A percentile compares a stretch with the other conserved stretches of the same genome.
Conservation (phyloP, 2,888 invertebrate genomes). For the Magallana nippona region DNA sequence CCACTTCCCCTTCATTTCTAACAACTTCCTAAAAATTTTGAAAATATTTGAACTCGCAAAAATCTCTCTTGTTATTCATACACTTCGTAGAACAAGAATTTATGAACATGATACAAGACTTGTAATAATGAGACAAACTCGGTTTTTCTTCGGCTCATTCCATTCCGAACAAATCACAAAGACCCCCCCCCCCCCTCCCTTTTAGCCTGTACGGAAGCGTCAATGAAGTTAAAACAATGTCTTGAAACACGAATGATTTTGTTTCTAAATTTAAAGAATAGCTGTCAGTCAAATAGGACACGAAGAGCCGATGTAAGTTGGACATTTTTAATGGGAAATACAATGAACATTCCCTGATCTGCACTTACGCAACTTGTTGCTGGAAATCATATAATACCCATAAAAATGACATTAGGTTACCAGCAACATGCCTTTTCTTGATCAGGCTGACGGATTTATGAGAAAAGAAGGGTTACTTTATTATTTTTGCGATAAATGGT, state of each 20-base stretch:
- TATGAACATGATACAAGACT: not conserved
- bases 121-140: not conserved
- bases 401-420: not conserved
- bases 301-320: not conserved
- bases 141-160: not conserved
- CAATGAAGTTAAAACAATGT: not conserved
- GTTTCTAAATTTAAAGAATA: conserved; percentile 3
- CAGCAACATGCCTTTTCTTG: not conserved
- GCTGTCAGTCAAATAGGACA: not conserved
- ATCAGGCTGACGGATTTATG: not conserved
- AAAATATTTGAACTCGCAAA: conserved; percentile 11
- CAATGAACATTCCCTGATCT: not conserved
- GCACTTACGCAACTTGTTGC: not conserved
- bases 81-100: conserved; percentile 23
- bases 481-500: conserved; percentile 1
- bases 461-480: not conserved
- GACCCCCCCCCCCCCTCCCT: not conserved
- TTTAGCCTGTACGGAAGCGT: not conserved
- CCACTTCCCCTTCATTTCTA: not conserved
- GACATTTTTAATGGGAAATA: not conserved
- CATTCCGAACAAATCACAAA: not conserved
- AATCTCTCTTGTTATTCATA: conserved; percentile 1
- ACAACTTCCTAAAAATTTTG: conserved; percentile 8
- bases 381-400: not conserved
- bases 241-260: not conserved